Conservation (phyloP, 2,797 vertebrate species). For the Decapterus maruadsi region DNA sequence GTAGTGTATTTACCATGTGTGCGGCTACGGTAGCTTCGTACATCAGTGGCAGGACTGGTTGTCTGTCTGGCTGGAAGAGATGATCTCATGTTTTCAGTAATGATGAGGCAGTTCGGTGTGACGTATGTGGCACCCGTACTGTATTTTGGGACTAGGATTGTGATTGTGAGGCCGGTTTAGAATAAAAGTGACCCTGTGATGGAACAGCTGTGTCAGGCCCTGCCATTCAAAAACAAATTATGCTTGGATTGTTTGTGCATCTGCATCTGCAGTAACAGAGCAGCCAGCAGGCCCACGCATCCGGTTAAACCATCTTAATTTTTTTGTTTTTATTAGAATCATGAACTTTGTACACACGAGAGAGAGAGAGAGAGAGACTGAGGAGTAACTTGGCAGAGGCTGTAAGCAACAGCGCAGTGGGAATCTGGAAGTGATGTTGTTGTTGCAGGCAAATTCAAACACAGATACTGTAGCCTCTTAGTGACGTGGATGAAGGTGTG, state of each 20-base stretch:
- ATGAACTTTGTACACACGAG: neutral
- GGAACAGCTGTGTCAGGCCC: slow-evolving; percentile 42
- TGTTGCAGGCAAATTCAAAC: neutral
- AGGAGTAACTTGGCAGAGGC: neutral
- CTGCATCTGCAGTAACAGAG: slow-evolving; percentile 35
- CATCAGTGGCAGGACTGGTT: neutral
- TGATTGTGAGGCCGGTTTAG: slow-evolving; percentile 1
- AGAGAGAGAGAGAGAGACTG: no score
- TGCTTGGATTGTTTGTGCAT: slow-evolving; percentile 16
- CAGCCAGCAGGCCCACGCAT: slow-evolving; percentile 11
- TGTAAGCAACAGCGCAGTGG: neutral
- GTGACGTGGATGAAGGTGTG: neutral
- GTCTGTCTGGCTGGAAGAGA: no score
- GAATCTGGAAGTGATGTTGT: neutral
- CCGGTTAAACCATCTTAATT: slow-evolving; percentile 3
- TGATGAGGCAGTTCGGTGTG: neutral
- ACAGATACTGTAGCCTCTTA: neutral
- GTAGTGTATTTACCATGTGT: neutral
- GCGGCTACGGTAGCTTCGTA: neutral
- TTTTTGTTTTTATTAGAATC: slow-evolving; percentile 2
- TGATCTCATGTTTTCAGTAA: no score
- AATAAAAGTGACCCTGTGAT: slow-evolving; percentile 14
- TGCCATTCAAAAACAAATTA: slow-evolving; percentile 1
- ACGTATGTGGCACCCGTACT: neutral
- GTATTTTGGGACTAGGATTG: slow-evolving; percentile 9